phyloP scores from a whole-genome alignment of 2,113 vertebrate genomes.

The Ivindomyrus marchei region DNA sequence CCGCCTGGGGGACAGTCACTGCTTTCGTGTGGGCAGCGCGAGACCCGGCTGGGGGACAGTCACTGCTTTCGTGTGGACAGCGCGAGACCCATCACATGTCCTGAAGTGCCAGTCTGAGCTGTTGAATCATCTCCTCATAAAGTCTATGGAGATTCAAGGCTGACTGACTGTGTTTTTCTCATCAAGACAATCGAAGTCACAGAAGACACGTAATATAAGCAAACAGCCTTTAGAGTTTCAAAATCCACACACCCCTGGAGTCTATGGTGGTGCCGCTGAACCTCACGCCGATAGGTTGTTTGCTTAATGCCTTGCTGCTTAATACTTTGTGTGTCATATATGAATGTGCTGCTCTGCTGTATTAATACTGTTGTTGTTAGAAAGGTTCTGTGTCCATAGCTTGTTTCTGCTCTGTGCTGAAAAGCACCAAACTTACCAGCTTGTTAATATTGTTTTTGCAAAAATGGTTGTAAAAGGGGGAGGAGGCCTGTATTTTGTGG shows the following conservation, averaged over 20 bases:
- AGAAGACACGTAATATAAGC: not conserved
- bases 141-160: not conserved
- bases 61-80: no score
- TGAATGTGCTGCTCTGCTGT: not conserved
- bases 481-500: not conserved
- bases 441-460: not conserved
- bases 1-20: not conserved
- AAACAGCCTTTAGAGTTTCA: not conserved
- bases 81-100: not conserved
- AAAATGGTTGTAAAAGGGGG: not conserved
- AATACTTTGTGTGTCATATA: not conserved
- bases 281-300: not conserved
- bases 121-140: not conserved
- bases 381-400: not conserved
- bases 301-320: not conserved
- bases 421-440: not conserved
- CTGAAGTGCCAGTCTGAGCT: not conserved
- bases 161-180: not conserved
- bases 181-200: not conserved
- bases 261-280: not conserved
- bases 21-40: not conserved
- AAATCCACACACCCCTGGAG: not conserved
- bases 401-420: not conserved
- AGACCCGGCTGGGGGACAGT: not conserved
- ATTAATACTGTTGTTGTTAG: not conserved